Evolutionary conservation across 2,797 vertebrate genomes (phyloP), one percentile per base, ranked within the genome.

Genomic region (Eulemur rubriventer): DNA sequence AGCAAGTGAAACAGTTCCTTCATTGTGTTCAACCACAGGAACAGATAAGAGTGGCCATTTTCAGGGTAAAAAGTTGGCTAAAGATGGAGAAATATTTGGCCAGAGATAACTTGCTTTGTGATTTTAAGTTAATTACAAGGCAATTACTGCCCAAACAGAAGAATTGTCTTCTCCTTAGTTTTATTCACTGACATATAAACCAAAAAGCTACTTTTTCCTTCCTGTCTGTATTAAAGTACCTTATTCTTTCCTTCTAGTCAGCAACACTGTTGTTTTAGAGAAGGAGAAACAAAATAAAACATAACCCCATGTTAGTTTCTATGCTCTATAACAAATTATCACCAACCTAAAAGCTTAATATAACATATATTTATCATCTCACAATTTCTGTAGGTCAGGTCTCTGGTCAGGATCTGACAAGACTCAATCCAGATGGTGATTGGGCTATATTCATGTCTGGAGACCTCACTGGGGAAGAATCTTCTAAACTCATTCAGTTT

Each of bases 181-280:
- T 95, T 93, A 55, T 84, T 97, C 33, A 69, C 72, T 95, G 90
- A 70, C 24, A 78, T 88, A 20, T 81, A 78, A 92, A 81, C 9
- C 20, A 72, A 89, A 79, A 78, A 52, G 8, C 7, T 55, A 52
- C 80, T 90, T 5, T 88, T 94, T 80, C n/a, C 16, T 89, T 89
- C 63, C 13, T 59, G 26, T 91, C 9, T 16, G 55, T 81, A 80
- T 95, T 90, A 22, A 75, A 78, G 11, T 69, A 0, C 38, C 61
- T 83, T 89, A 81, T 61, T 75, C 13, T 84, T 95, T 94, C 24
- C 35, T 89, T 94, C 41, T 61, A 90, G 63, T 43, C 20, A 73
- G 14, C 5, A 89, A 59, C 18, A 93, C 26, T 10, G 67, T 59
- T 80, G 24, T n/a, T 94, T 9, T 65, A 82, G 12, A 86, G 69